Base-by-base conservation (phyloP, 2,888 invertebrate species). In the Trichogramma dendrolimi region DNA sequence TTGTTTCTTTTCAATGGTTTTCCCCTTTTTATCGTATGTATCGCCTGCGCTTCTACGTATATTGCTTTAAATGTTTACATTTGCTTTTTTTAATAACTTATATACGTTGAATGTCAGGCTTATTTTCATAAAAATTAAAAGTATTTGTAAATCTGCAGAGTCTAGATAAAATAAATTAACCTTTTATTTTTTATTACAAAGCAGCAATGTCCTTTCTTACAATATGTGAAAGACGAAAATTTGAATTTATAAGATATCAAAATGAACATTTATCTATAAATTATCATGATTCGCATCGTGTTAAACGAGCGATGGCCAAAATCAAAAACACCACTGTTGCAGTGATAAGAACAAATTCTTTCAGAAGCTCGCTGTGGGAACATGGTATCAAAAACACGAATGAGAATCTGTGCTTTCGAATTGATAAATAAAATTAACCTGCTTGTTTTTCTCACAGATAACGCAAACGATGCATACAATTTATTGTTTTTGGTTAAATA, bases 261-360 rank as follows among this genome's bases (percentile, higher is more conserved):
- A 27, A 27, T 27, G 27, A 27, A 8, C 27, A 56, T 65, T 65
- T 65, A 65, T 65, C 62, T 62, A 65, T 65, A 61, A 65, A 65
- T 61, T 62, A 66, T 66, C 65, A 44, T 11, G 50, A 61, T 48
- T 63, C 52, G 54, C 61, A 61, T 27, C 27, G 27, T 66, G 65
- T 66, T 63, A 66, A 27, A 66, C 65, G 63, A 59, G 65, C 56
- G 49, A 58, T 61, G 63, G 65, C 61, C 57, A 52, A 63, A 66
- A 63, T 66, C 60, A 60, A 63, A 66, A 63, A 62, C 65, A 66
- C 44, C 65, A 66, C 44, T 66, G 65, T 63, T 50, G 56, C 46
- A 54, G 53, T 50, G 63, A 63, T 63, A 61, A 46, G 46, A 46
- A 55, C 40, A 41, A 40, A 56, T 57, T 55, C 59, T 61, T 65